A percentile compares a stretch with the other conserved stretches of the same genome.
phyloP scores from a whole-genome alignment of 2,113 vertebrate species.

The Hyla sarda region DNA sequence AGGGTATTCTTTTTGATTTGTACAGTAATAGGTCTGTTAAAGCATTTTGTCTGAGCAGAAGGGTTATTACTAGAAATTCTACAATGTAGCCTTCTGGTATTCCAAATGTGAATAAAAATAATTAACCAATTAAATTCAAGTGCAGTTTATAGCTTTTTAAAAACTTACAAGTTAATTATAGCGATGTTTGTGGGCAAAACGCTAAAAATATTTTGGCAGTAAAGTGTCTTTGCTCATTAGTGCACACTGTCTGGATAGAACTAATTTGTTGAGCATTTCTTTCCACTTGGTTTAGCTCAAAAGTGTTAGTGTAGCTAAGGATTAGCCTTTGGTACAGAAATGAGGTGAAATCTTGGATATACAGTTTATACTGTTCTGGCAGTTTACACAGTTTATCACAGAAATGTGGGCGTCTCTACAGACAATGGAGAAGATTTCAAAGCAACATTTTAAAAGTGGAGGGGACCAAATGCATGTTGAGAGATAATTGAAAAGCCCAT shows the following conservation, averaged over 20 bases:
- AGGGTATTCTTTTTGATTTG: slow-evolving; percentile 7
- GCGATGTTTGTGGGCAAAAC: slow-evolving; percentile 39
- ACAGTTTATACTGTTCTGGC: too few relatives aligned
- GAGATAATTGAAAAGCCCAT: too few relatives aligned
- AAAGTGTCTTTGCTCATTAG: slow-evolving; percentile 47
- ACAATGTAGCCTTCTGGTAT: slow-evolving; percentile 44
- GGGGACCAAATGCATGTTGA: too few relatives aligned
- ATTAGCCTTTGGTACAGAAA: background rate
- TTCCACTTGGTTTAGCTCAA: slow-evolving; percentile 48
- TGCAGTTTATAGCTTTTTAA: slow-evolving; percentile 46
- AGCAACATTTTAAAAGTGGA: too few relatives aligned
- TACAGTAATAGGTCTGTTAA: slow-evolving; percentile 39
- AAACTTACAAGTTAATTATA: slow-evolving; percentile 56
- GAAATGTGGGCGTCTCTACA: too few relatives aligned
- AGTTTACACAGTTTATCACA: too few relatives aligned
- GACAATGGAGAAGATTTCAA: too few relatives aligned
- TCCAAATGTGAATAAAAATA: slow-evolving; percentile 46
- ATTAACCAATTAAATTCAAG: slow-evolving; percentile 55
- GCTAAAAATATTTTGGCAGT: slow-evolving; percentile 57
- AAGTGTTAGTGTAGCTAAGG: background rate
- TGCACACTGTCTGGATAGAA: slow-evolving; percentile 34
- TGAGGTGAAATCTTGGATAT: background rate
- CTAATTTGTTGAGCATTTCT: slow-evolving; percentile 41
- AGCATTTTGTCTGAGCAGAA: slow-evolving; percentile 35
- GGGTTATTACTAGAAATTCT: slow-evolving; percentile 47